A percentile compares a stretch with the other conserved stretches of the same genome.
Evolutionary conservation across 2,888 invertebrate species (phyloP).

Genomic region (Cheilosia impressa): DNA sequence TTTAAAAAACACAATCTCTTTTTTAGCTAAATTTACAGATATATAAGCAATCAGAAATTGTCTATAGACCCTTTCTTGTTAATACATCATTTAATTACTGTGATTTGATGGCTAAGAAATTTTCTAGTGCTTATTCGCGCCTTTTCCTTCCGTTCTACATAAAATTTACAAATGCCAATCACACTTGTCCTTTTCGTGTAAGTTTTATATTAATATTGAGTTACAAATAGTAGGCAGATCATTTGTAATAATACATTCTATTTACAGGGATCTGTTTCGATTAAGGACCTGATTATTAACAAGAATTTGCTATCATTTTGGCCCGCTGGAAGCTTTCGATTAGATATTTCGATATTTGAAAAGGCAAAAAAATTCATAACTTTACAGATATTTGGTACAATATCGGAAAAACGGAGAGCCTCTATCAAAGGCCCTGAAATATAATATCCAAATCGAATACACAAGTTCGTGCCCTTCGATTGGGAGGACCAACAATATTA

Average conservation of each 20-base stretch:
- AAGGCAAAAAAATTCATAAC: background rate
- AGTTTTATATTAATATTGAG: background rate
- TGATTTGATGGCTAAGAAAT: background rate
- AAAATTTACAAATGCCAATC: background rate
- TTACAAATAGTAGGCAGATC: too few species aligned
- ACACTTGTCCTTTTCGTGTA: background rate
- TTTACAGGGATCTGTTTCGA: background rate
- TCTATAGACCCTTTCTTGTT: background rate
- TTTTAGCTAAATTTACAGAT: too few species aligned
- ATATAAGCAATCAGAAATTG: background rate
- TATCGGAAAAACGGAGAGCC: background rate
- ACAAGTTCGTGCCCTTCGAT: too few species aligned
- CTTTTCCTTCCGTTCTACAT: too few species aligned
- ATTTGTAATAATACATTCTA: too few species aligned
- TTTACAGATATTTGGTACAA: background rate
- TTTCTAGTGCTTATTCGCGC: too few species aligned
- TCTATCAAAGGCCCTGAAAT: too few species aligned
- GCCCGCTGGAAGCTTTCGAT: background rate
- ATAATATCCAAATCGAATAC: too few species aligned
- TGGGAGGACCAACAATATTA: too few species aligned
- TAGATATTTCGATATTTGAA: background rate
- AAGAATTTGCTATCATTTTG: background rate
- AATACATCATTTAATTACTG: background rate
- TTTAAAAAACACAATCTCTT: too few species aligned
- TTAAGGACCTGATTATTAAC: too few species aligned